Evolutionary conservation across 2,113 vertebrate genomes (phyloP).

Genomic region (Mus spicilegus): DNA sequence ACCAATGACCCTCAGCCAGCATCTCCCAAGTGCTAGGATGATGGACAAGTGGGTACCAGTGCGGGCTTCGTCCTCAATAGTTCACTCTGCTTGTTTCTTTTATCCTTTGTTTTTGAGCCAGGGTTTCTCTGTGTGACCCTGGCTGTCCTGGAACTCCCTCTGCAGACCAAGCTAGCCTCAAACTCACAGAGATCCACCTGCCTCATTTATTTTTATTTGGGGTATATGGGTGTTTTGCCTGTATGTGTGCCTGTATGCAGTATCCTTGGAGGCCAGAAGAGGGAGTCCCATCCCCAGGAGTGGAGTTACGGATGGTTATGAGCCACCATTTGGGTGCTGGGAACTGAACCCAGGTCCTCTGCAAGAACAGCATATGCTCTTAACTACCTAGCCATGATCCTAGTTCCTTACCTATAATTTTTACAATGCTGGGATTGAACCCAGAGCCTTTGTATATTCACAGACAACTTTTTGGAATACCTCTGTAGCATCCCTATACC

Average conservation of each 20-base stretch:
- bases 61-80: background rate
- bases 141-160: background rate
- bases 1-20: background rate
- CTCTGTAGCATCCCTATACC: rapidly evolving
- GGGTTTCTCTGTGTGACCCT: background rate
- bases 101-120: background rate
- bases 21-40: background rate
- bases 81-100: background rate
- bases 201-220: background rate
- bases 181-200: background rate
- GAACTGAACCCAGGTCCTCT: background rate
- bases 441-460: background rate
- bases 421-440: background rate
- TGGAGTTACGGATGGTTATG: background rate
- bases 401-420: background rate
- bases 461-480: background rate
- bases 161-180: background rate
- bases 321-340: background rate
- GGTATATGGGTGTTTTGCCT: background rate
- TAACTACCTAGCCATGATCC: background rate
- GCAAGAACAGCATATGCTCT: background rate
- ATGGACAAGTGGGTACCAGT: background rate
- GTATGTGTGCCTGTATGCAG: background rate
- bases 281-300: background rate
- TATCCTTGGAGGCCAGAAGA: background rate